Evolutionary conservation across 2,797 vertebrate species (phyloP), one percentile per base, ranked within the genome.

Genomic region (Tenualosa ilisha): DNA sequence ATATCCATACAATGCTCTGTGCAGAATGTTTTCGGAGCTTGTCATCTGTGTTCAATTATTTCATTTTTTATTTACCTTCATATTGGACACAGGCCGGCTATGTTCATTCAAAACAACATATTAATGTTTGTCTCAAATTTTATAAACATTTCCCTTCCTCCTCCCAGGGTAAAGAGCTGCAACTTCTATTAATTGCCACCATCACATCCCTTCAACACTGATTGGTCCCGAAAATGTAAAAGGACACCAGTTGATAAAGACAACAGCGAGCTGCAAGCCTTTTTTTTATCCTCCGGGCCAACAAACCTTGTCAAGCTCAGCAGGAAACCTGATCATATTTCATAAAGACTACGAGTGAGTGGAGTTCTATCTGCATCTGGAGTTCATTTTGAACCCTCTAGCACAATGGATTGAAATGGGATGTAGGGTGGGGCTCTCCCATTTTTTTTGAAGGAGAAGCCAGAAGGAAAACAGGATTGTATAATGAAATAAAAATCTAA

Each of bases 331-430:
- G 92, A 92, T 93, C 94, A 89, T 93, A 90, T 93, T 93, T 94
- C 92, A 92, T 94, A 92, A 92, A 91, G 86, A 83, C 90, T 20
- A 8, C 15, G 54, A 83, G 81, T n/a, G 87, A 90, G 91, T 87
- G 0, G 72, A 90, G 91, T 93, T 92, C 90, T 90, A 91, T 93
- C 92, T 92, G 91, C 94, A 95, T 95, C 94, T 95, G 94, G 92
- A 93, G 90, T 89, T 92, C 91, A 92, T 95, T 94, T 94, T 90
- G 86, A 91, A 90, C 87, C 92, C 72, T 89, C 88, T 51, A 87
- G 89, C 89, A 89, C 91, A 90, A 89, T 83, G 84, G 92, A 92
- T 89, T 88, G 90, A 92, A 92, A 92, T 86, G 72, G 72, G 72
- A 79, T 79, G 72, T n/a, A 79, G 72, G 72, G 37, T 79, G 72